These are phyloP conservation scores for Daktulosphaira vitifoliae DNA, from an alignment of 1,140 invertebrate genomes.

Conservation along the genomic window DNA sequence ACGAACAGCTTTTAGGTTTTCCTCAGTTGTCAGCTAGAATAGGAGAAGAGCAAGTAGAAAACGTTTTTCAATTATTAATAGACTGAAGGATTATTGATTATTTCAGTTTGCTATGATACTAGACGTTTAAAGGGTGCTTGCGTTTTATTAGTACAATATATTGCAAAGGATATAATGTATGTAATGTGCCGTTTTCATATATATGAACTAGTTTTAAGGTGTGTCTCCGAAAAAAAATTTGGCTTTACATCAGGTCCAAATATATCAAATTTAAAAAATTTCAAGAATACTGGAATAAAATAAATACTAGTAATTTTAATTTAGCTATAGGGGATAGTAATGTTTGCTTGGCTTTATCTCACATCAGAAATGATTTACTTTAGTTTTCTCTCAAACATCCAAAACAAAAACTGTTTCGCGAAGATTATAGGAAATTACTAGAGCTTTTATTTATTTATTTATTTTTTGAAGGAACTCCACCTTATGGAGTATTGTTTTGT, in stretches of 20 bases:
- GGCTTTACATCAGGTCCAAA: constrained; percentile 23
- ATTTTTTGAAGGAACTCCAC: constrained; percentile 33
- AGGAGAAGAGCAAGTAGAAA: constrained; percentile 12
- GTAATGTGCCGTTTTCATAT: constrained; percentile 35
- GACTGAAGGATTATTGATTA: constrained; percentile 18
- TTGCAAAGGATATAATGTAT: constrained; percentile 27
- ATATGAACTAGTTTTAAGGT: constrained; percentile 5
- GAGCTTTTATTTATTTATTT: constrained; percentile 16
- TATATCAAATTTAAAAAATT: constrained; percentile 34
- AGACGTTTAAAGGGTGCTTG: constrained; percentile 38
- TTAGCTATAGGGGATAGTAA: constrained; percentile 11
- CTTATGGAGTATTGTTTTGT: constrained; percentile 15
- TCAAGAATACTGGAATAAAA: constrained; percentile 31
- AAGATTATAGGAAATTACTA: constrained; percentile 32
- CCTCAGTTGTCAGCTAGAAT: not conserved
- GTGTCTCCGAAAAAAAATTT: constrained; percentile 33
- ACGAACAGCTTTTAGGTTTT: constrained; percentile 19
- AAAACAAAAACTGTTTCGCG: not conserved
- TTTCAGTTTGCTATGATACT: constrained; percentile 41
- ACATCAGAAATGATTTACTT: not conserved
- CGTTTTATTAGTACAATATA: constrained; percentile 26
- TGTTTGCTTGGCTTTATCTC: not conserved
- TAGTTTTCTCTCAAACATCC: not conserved
- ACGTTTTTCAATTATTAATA: constrained; percentile 11
- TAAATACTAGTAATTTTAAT: constrained; percentile 8